Base-by-base conservation (phyloP, 2,113 vertebrate species). In the Eulemur rufifrons region DNA sequence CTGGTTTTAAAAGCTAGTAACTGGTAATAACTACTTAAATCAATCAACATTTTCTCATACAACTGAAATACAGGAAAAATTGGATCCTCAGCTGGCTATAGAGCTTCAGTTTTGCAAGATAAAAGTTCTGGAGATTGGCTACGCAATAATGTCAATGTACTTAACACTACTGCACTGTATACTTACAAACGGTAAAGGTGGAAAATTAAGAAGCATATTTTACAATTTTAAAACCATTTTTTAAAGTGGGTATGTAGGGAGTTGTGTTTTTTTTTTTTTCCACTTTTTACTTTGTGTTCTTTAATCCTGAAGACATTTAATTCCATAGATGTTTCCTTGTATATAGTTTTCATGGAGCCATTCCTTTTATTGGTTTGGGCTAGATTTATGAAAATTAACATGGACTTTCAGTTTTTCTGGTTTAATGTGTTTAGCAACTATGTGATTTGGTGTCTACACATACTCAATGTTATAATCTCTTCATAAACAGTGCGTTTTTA, bases 1-100 rank as follows among this genome's bases (percentile, higher is more conserved):
- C 50, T 86, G 39, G 89, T 83, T 64, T 74, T 78, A 68, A 91
- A 89, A 96, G 66, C 87, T 89, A 96, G 32, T n/a, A 83, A 87
- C 56, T 73, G 20, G 42, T 54, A 54, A 17, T 54, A 54, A 52
- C 68, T 71, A 69, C 34, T 78, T 66, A 94, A 54, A 39, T 52
- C 14, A 89, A 68, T 77, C 80, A 56, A 47, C 77, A 68, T 81
- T 86, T 61, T 91, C 32, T 45, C 45, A 92, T 42, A 29, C 27
- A 71, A 69, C 56, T 84, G 50, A 93, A 96, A 95, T 20, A 50
- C n/a, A 27, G 27, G 32, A 50, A 73, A 71, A 86, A 71, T 0
- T 29, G 15, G 32, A 80, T 74, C 63, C 54, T 32, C 6, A 42
- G 68, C 68, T 87, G 25, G 15, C 8, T 32, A 92, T 14, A 39